Percentiles rank a stretch among this genome's conserved stretches.
phyloP scores from a whole-genome alignment of 2,888 invertebrate genomes.

The Drosophila fulvimacula region DNA sequence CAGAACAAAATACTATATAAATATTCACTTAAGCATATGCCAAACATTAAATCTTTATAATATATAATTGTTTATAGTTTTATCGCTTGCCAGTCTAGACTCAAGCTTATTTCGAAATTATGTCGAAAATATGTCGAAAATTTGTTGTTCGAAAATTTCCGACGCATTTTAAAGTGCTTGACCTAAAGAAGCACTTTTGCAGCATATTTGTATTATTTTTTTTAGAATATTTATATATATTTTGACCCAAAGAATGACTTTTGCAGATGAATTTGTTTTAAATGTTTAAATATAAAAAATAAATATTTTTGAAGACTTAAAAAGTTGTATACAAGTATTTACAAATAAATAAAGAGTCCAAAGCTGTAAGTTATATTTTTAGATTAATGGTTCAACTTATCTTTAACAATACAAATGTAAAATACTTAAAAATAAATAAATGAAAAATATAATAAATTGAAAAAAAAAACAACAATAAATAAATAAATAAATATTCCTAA shows the following conservation, averaged over 20 bases:
- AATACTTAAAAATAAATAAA: neutral
- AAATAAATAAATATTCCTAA: neutral
- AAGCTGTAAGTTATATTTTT: too few relatives aligned
- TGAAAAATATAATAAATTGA: too few relatives aligned
- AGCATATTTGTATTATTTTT: neutral
- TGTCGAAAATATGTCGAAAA: slow-evolving; percentile 1
- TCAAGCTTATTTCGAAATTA: neutral
- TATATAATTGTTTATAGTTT: slow-evolving; percentile 8
- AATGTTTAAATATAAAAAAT: too few relatives aligned
- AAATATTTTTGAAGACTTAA: too few relatives aligned
- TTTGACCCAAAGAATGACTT: neutral
- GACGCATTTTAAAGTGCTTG: neutral
- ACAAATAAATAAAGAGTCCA: too few relatives aligned
- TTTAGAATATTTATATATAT: neutral
- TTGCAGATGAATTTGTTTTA: neutral
- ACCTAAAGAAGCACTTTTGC: neutral
- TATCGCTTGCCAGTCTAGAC: slow-evolving; percentile 5
- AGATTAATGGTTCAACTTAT: neutral
- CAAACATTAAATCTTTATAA: slow-evolving; percentile 5
- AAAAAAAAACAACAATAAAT: too few relatives aligned
- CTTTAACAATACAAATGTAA: neutral
- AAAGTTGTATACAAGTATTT: too few relatives aligned
- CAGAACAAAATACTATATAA: slow-evolving; percentile 10
- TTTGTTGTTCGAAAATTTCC: neutral
- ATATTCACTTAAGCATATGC: slow-evolving; percentile 12